Percentiles rank a stretch among this genome's conserved stretches.
phyloP scores from a whole-genome alignment of 2,797 vertebrate species.

The Pyrrhura leucotis region DNA sequence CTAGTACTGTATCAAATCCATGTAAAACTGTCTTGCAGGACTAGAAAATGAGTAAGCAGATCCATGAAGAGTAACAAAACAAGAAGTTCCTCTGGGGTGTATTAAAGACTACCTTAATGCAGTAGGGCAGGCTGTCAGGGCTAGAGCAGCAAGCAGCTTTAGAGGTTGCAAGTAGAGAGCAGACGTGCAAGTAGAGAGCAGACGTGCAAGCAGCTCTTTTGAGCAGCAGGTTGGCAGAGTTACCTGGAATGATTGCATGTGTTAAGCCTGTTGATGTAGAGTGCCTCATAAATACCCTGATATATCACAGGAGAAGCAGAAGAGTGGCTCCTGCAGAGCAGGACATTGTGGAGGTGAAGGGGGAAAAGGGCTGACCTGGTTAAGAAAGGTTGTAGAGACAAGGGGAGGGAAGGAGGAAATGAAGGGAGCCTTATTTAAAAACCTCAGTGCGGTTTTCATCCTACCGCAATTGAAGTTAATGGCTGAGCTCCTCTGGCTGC shows the following conservation, averaged over 20 bases:
- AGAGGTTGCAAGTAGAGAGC: not conserved
- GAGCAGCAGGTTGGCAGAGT: not conserved
- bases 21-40: constrained; percentile 21
- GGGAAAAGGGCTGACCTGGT: not conserved
- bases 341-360: not conserved
- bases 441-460: not conserved
- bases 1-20: constrained; percentile 10
- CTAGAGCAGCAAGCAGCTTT: not conserved
- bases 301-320: not conserved
- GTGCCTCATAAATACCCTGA: not conserved
- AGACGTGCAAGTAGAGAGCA: not conserved
- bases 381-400: not conserved
- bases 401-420: not conserved
- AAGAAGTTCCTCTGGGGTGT: not conserved
- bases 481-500: not conserved
- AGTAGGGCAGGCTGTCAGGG: not conserved
- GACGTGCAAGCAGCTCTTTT: not conserved
- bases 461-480: not conserved
- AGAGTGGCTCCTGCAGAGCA: not conserved
- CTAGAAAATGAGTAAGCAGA: constrained; percentile 35
- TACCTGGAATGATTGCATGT: not conserved
- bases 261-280: not conserved
- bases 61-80: constrained; percentile 1
- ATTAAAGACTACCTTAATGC: constrained; percentile 11
- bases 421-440: not conserved